phyloP scores from a whole-genome alignment of 1,140 invertebrate species.

The Drosophila bocki region DNA sequence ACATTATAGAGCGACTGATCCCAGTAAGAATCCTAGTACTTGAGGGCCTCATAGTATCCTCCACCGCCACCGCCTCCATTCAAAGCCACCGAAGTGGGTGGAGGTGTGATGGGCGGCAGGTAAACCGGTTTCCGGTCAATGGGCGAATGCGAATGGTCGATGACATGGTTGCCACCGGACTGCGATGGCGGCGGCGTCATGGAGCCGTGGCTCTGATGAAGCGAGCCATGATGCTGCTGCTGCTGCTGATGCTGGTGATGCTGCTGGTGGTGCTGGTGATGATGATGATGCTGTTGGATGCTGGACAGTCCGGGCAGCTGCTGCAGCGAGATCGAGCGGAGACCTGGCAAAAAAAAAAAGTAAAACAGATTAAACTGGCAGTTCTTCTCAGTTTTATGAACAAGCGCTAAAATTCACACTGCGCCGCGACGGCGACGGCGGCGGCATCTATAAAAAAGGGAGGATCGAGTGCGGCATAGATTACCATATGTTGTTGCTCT shows the following conservation, averaged over 20 bases:
- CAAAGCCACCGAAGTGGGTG: conserved; percentile 56
- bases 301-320: conserved; percentile 71
- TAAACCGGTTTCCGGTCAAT: conserved; percentile 80
- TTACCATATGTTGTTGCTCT: conserved; percentile 62
- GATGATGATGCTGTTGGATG: conserved; percentile 58
- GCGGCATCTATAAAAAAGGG: conserved; percentile 60
- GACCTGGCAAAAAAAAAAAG: conserved; percentile 51
- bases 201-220: conserved; percentile 56
- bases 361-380: conserved; percentile 64
- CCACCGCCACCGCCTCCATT: conserved; percentile 42
- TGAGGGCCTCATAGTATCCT: conserved; percentile 75
- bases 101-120: conserved; percentile 75
- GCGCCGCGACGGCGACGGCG: conserved; percentile 35
- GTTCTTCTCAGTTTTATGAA: conserved; percentile 53
- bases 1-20: neutral
- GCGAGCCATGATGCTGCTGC: conserved; percentile 20
- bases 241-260: conserved; percentile 43
- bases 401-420: conserved; percentile 78
- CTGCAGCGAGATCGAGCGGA: conserved; percentile 76
- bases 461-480: conserved; percentile 27
- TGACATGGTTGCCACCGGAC: conserved; percentile 67
- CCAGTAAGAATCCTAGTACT: conserved; percentile 47
- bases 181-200: conserved; percentile 77
- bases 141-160: conserved; percentile 55
- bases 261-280: conserved; percentile 27